Evolutionary conservation across 1,140 invertebrate species (phyloP), one percentile per base, ranked within the genome.

Genomic region (Drosophila sucinea): DNA sequence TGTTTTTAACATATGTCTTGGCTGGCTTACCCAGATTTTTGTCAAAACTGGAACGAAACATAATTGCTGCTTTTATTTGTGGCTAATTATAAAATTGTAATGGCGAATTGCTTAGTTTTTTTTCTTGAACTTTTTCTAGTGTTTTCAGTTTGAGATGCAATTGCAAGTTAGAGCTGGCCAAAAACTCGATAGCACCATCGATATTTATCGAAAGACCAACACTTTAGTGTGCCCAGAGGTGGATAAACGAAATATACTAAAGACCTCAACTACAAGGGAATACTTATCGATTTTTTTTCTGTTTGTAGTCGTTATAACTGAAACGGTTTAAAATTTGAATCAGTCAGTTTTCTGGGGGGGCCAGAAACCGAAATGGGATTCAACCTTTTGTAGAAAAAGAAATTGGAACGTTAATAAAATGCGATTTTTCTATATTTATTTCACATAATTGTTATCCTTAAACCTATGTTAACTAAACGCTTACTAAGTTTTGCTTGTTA

Each of bases 21-120:
- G 40, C 4, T 67, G 4, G 78, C 75, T 91, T 79, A 92, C 91
- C 91, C 60, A 92, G 61, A 79, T 85, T 92, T 71, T 90, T 92
- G 44, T 92, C 91, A 60, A 92, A 92, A 66, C 54, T 85, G 58
- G 90, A 91, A 57, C 83, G 83, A 82, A 92, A 92, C 91, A 92
- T 92, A n/a, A 30, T 78, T 7, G 4, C 0, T n/a, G 11, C 41
- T 3, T 6, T 38, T 11, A 63, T 60, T 1, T 35, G 29, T 23
- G 35, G 41, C n/a, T 68, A 62, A 7, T 62, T 51, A 6, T 60
- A 38, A 7, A 58, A 25, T 38, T 58, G 3, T 30, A 33, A 10
- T 47, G n/a, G 40, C 40, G n/a, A 41, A 17, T 54, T 56, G 66
- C 23, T 32, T 77, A 11, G n/a, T 6, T 41, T 70, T 73, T 5